Conservation (phyloP, 1,140 invertebrate species). For the Eulimnadia texana region DNA sequence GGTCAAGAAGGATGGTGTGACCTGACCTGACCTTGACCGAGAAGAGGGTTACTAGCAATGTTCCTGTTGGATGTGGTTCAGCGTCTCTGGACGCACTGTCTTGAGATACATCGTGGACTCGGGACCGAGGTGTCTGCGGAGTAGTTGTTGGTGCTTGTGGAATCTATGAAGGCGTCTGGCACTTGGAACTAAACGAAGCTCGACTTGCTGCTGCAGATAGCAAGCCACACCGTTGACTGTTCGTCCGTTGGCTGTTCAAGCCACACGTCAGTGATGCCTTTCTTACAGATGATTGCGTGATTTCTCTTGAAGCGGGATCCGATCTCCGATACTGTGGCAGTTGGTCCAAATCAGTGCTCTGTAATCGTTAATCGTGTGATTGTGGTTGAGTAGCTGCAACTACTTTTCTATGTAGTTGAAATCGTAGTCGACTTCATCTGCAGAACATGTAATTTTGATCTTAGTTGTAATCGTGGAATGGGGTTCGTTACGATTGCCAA, state of each 20-base stretch:
- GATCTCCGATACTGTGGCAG: constrained; percentile 73
- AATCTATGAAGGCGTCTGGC: constrained; percentile 21
- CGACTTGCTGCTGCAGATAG: constrained; percentile 1
- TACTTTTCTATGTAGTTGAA: too few relatives aligned
- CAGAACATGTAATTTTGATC: too few relatives aligned
- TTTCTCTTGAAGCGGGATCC: constrained; percentile 74
- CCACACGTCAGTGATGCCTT: constrained; percentile 64
- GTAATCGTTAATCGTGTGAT: too few relatives aligned
- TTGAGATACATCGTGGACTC: background rate
- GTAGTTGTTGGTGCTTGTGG: constrained; percentile 34
- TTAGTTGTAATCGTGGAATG: too few relatives aligned
- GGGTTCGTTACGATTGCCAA: too few relatives aligned
- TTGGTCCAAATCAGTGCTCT: constrained; percentile 77
- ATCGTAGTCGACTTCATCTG: too few relatives aligned
- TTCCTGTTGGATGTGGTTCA: background rate
- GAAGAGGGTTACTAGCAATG: background rate
- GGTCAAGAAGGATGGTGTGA: background rate
- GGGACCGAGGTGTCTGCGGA: constrained; percentile 29
- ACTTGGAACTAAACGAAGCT: constrained; percentile 12
- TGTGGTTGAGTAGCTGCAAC: too few relatives aligned
- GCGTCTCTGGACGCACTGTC: background rate
- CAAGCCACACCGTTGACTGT: constrained; percentile 14
- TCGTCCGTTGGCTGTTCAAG: constrained; percentile 22
- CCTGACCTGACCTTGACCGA: background rate
- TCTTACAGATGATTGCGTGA: constrained; percentile 52